Base-by-base conservation (phyloP, 30 jellyfish, hydroid and myxozoan genomes). In the Hydractinia echinata region DNA sequence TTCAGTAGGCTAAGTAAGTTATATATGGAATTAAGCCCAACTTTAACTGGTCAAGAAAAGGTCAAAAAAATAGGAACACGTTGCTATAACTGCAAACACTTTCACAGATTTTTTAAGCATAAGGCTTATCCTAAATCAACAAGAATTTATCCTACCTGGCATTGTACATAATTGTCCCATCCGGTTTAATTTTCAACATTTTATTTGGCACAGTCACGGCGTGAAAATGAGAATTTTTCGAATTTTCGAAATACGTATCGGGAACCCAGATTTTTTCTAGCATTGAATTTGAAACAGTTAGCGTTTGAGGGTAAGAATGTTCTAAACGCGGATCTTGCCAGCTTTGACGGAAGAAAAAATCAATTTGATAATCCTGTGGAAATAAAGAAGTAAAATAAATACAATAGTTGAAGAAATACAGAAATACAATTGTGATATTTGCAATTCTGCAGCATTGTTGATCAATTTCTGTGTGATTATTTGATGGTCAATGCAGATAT, bases 301-400 rank as follows among this genome's bases (percentile, higher is more conserved):
- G 81, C 89, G 79, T 76, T 39, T 87, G 91, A 52, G 88, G 90
- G 68, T 76, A 91, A 15, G 95, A 79, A 80, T 91, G 97, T 50
- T 86, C 77, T 9, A 91, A 81, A 50, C 97, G 76, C 7, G 89
- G 89, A 72, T 91, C 97, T 6, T 69, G 84, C 97, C 97, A 91
- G 5, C 96, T 76, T 82, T 91, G 97, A 39, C 97, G 97, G 39
- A 91, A 91, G 85, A 91, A 91, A 89, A 91, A 91, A 81, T 91
- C 97, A 10, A 91, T 85, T 82, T 91, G 97, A 82, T 91, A 91
- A 54, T 91, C 97, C 97, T 91, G 61, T n/a, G 66, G n/a, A 50
- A 72, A 51, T 10, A 68, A 1, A 11, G 15, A 11, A 58, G 1
- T 11, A 58, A 50, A 49, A 73, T 10, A 20, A 73, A 0, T 10